phyloP scores from a whole-genome alignment of 2,888 invertebrate species.

The Parnassius smintheus region DNA sequence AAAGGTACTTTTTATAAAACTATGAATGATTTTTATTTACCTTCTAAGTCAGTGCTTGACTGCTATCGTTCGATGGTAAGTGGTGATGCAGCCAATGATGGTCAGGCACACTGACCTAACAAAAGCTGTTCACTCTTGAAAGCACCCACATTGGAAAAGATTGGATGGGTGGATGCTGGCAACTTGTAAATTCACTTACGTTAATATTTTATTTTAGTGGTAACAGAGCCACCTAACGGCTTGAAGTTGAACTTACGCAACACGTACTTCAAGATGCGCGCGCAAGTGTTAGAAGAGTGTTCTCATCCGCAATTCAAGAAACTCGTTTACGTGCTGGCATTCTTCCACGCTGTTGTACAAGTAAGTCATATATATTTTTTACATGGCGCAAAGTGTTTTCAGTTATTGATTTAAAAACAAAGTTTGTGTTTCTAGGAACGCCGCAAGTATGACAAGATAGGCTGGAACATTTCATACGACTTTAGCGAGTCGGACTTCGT shows the following conservation, averaged over 20 bases:
- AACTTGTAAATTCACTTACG: slow-evolving; percentile 1
- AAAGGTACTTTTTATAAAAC: too few relatives aligned
- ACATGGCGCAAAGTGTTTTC: neutral
- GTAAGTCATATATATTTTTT: slow-evolving; percentile 50
- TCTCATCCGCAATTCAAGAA: slow-evolving; percentile 89
- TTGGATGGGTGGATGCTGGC: too few relatives aligned
- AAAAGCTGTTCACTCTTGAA: too few relatives aligned
- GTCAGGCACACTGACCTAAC: too few relatives aligned
- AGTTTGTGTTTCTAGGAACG: slow-evolving; percentile 83
- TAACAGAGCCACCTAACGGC: slow-evolving; percentile 95
- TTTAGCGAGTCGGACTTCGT: slow-evolving; percentile 96
- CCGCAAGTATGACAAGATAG: slow-evolving; percentile 95
- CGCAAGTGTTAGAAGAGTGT: slow-evolving; percentile 87
- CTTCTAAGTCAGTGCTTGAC: too few relatives aligned
- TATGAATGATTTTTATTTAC: too few relatives aligned
- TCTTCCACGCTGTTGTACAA: slow-evolving; percentile 96
- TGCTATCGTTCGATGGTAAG: too few relatives aligned
- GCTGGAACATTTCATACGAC: slow-evolving; percentile 97
- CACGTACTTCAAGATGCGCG: slow-evolving; percentile 92
- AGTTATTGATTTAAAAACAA: slow-evolving; percentile 1
- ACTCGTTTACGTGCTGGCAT: slow-evolving; percentile 92
- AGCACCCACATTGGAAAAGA: too few relatives aligned
- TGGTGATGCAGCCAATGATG: too few relatives aligned
- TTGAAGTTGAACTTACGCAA: slow-evolving; percentile 93
- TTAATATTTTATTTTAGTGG: slow-evolving; percentile 80